A percentile compares a stretch with the other conserved stretches of the same genome.
Conservation (phyloP, 2,888 invertebrate genomes). For the Keiferia lycopersicella region DNA sequence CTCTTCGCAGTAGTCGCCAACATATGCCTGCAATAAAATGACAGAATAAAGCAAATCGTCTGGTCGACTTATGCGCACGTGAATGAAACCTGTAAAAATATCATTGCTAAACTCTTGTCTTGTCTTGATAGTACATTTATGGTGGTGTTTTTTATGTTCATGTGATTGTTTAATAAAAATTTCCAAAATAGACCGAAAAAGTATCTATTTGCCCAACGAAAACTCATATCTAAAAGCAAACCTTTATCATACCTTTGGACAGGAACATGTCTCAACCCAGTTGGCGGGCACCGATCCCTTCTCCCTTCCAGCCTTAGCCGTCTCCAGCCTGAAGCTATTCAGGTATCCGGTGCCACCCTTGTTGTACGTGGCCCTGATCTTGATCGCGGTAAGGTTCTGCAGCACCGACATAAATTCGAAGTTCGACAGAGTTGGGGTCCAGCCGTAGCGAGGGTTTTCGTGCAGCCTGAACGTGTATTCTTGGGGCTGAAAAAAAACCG, state of each 20-base stretch:
- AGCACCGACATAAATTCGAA: slow-evolving; percentile 95
- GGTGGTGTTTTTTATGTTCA: background rate
- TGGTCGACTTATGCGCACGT: background rate
- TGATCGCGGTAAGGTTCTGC: slow-evolving; percentile 95
- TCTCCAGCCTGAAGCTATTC: slow-evolving; percentile 93
- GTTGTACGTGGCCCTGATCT: slow-evolving; percentile 95
- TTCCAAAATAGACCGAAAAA: no score
- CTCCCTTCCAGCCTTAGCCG: slow-evolving; percentile 91
- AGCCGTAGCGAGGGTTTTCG: slow-evolving; percentile 94
- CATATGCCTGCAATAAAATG: slow-evolving; percentile 81
- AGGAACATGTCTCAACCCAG: slow-evolving; percentile 97
- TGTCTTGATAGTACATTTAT: no score
- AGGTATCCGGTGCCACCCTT: slow-evolving; percentile 92
- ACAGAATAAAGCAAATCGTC: background rate
- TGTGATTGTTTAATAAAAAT: background rate
- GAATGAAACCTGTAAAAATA: no score
- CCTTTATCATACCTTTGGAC: slow-evolving; percentile 79
- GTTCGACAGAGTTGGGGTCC: slow-evolving; percentile 95
- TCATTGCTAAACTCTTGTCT: no score
- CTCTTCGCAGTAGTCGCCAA: slow-evolving; percentile 98
- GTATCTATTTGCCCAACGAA: no score
- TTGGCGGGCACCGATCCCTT: slow-evolving; percentile 85
- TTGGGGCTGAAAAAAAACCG: slow-evolving; percentile 76
- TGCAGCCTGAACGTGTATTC: slow-evolving; percentile 93
- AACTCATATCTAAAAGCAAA: background rate